A percentile compares a stretch with the other conserved stretches of the same genome.
phyloP scores from a whole-genome alignment of 2,113 vertebrate species.

The Rhinoptilus africanus region DNA sequence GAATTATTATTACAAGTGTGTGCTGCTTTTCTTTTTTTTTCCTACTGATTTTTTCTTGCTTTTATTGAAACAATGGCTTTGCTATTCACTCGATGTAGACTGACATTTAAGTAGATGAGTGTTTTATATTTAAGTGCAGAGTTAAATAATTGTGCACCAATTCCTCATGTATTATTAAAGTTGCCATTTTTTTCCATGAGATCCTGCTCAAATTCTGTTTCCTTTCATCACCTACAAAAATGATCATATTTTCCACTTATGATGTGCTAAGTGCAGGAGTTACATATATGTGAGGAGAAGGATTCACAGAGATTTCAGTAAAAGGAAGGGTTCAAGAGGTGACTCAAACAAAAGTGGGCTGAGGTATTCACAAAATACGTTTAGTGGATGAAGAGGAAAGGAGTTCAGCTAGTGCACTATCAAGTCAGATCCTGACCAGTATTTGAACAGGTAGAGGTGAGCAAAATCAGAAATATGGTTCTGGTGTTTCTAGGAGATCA shows the following conservation, averaged over 20 bases:
- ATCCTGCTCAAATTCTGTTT: neutral
- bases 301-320: neutral
- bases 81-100: neutral
- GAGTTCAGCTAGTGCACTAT: neutral
- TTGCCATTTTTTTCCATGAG: neutral
- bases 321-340: neutral
- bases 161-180: no score
- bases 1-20: fast-evolving
- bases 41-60: neutral
- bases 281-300: neutral
- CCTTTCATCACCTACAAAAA: neutral
- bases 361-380: neutral
- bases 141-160: neutral
- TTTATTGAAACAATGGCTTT: neutral
- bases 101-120: neutral
- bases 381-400: neutral
- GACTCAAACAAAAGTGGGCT: neutral
- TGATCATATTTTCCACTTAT: neutral
- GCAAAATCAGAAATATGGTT: neutral
- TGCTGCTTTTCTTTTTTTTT: neutral
- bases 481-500: neutral
- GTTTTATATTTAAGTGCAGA: neutral
- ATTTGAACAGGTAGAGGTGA: neutral
- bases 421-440: neutral
- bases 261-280: neutral